Base-by-base conservation (phyloP, 2,888 invertebrate species). In the Lutraria lutraria region DNA sequence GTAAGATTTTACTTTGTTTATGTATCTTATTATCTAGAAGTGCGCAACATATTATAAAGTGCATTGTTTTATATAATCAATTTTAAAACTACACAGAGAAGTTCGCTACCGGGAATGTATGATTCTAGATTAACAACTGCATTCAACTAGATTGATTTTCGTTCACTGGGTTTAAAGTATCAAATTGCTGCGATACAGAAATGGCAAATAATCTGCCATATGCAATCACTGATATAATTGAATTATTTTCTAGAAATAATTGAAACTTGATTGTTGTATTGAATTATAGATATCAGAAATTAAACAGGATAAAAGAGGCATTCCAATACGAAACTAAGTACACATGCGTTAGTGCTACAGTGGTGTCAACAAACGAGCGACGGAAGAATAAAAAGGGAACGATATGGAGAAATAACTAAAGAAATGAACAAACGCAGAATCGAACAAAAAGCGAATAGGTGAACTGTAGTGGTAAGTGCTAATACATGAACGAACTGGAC, bases 181-280 rank as follows among this genome's bases (percentile, higher is more conserved):
- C 63, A 25, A 68, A 25, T 68, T 68, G 25, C n/a, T 12, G 63
- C 12, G 25, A 68, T 25, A 68, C 25, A 68, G 63, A 68, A 68
- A 68, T 68, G 63, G n/a, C 25, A 68, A 68, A 68, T 25, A 12
- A 25, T 68, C 63, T 68, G 25, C 21, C 25, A 25, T 68, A n/a
- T 10, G 63, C 63, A 68, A 68, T 68, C 63, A 68, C 25, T 68
- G 63, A 21, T 3, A 25, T 12, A 68, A 68, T 68, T 68, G 63
- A 25, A 68, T 68, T n/a, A 68, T 12, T 68, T 68, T 68, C 63
- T 68, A 68, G 63, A 68, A 68, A 68, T 68, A 68, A 68, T 68
- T 68, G 63, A 68, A 68, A 68, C 63, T 68, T 25, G 25, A 25
- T 68, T n/a, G 56, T 56, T 56, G 60, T 68, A 68, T 68, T 68